Evolutionary conservation across 1,140 invertebrate species (phyloP), one percentile per base, ranked within the genome.

Genomic region (Drosophila kikkawai): DNA sequence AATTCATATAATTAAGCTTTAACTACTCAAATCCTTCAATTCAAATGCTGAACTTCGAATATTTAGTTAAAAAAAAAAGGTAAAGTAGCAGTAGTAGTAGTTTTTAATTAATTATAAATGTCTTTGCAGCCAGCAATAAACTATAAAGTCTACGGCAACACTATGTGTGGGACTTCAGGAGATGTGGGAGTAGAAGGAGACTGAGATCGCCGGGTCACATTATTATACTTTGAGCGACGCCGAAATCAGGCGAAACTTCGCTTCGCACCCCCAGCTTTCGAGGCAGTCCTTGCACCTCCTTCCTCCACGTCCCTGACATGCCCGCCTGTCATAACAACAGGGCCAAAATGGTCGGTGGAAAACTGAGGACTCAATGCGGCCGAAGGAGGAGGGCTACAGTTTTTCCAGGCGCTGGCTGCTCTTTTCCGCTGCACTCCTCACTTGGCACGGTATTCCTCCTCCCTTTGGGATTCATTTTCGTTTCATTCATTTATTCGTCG

Each of bases 401-500:
- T 76, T 50, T 82, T 58, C 66, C 63, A 78, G 53, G 82, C 74
- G 26, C 78, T 83, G 76, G 37, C 68, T 84, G 81, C 63, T 71
- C 71, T 80, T 84, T 86, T 82, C 63, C 66, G 53, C 36, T 39
- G 53, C 53, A 65, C 65, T 69, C 34, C 61, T 12, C 37, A 39
- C 15, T 37, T 47, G 55, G 41, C 34, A 36, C 13, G 48, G 26
- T 19, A 53, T 26, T 29, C 26, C 26, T 29, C 76, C 36, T 78
- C 68, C 71, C 75, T 68, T 55, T 75, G 70, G 66, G 78, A 80
- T 87, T 87, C 83, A 77, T 83, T 87, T 85, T 87, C 80, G 76
- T 86, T 87, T 79, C 82, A 86, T 86, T 85, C 82, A 85, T 87
- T 86, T 86, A 87, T 87, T 87, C 84, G 48, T 76, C 73, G 73